Evolutionary conservation across 2,113 vertebrate genomes (phyloP), one percentile per base, ranked within the genome.

Genomic region (Muscicapa adusta): DNA sequence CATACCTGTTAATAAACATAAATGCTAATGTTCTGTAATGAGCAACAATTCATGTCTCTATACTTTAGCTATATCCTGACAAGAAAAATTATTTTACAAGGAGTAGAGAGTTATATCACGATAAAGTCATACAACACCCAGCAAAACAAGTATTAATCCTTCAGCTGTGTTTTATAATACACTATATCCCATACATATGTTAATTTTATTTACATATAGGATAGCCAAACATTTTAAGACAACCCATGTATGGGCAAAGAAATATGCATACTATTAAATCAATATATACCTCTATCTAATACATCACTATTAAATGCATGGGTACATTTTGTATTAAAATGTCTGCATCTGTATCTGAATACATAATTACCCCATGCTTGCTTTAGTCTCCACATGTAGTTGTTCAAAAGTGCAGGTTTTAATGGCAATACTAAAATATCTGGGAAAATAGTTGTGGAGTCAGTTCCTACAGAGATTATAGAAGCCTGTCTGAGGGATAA

Each of bases 371-470:
- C 14, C 40, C 43, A 89, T 67, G 24, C 26, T 28, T 86, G 24
- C 60, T 74, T 36, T 14, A 34, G 14, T 73, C 61, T 85, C 38
- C 42, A 58, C 18, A 23, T 31, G 61, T 42, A 70, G 18, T 66
- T 60, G 40, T 51, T 80, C 56, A 56, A 85, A 94, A 91, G n/a
- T 29, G 47, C n/a, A 83, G 38, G 38, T 83, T 86, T 89, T 80
- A 89, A 86, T 56, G 31, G 50, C 42, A 80, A 83, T 33, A 70
- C 12, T 34, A 65, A 94, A 76, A 95, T 43, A 94, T 60, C 54
- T 96, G 89, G 63, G 93, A 90, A 97, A 88, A 51, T 24, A 83
- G 33, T 40, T 80, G 25, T 67, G 5, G 19, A 83, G 65, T 90
- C 78, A 87, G 66, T 82, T 93, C 58, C 70, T 93, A 75, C 6